Conservation (phyloP, 2,888 invertebrate species). For the Aspidapion aeneum region DNA sequence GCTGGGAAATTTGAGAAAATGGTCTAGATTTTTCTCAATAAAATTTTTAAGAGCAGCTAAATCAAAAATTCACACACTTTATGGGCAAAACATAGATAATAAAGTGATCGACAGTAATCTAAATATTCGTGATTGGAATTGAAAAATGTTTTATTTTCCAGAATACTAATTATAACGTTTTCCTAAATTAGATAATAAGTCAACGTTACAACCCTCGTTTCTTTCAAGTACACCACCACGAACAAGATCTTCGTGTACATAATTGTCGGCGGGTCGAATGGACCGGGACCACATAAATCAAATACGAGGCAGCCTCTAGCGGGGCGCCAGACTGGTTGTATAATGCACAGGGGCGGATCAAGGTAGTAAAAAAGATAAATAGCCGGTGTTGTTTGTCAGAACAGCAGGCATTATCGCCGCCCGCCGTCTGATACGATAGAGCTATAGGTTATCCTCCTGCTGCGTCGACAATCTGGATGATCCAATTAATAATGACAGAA, state of each 20-base stretch:
- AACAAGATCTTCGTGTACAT: slow-evolving; percentile 1
- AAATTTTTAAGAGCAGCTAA: no score
- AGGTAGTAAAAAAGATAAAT: background rate
- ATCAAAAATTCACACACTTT: no score
- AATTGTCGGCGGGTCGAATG: slow-evolving; percentile 1
- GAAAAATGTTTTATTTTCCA: no score
- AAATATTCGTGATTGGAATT: no score
- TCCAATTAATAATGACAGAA: background rate
- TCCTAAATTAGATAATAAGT: no score
- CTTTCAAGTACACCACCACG: background rate
- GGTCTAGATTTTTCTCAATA: no score
- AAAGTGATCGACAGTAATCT: no score
- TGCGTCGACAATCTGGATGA: background rate
- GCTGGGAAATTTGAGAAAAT: no score
- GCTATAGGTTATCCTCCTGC: background rate
- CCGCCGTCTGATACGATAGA: background rate
- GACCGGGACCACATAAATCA: slow-evolving; percentile 1
- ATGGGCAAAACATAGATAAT: no score
- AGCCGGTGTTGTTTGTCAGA: background rate
- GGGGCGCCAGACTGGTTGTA: background rate
- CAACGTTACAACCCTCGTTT: background rate
- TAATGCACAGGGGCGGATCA: background rate
- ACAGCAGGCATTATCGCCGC: background rate
- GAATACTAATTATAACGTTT: no score
- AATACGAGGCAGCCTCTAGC: background rate